Conservation (phyloP, 2,888 invertebrate species). For the Andrena fulva region DNA sequence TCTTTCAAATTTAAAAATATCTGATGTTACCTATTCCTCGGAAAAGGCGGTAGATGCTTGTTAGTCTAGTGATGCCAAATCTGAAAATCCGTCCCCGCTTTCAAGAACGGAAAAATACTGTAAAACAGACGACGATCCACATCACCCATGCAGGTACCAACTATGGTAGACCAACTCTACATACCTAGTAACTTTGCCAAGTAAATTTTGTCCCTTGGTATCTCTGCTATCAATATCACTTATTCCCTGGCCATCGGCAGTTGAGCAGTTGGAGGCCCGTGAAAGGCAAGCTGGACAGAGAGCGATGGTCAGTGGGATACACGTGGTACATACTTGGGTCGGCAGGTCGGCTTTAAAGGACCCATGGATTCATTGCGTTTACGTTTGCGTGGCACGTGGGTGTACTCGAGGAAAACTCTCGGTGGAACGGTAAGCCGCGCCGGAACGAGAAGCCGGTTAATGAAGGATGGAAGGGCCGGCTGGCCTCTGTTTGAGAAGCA, state of each 20-base stretch:
- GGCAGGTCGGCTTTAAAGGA: slow-evolving; percentile 48
- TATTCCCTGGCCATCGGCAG: no score
- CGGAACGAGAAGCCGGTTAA: slow-evolving; percentile 71
- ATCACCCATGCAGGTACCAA: no score
- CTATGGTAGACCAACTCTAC: no score
- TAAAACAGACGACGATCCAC: background rate
- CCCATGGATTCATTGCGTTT: slow-evolving; percentile 64
- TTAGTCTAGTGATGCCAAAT: no score
- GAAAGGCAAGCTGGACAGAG: background rate
- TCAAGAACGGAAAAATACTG: no score
- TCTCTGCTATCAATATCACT: no score
- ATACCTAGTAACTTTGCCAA: no score
- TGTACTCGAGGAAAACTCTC: slow-evolving; percentile 65
- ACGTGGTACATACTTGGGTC: background rate
- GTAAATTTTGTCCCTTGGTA: no score
- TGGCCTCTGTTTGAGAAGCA: slow-evolving; percentile 77
- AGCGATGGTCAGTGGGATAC: background rate
- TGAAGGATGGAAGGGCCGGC: slow-evolving; percentile 73
- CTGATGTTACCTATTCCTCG: no score
- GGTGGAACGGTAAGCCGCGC: slow-evolving; percentile 61
- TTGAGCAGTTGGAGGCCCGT: background rate
- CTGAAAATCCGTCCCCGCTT: no score
- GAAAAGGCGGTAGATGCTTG: no score
- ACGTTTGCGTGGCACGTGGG: slow-evolving; percentile 74
- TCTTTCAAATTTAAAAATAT: no score